These are phyloP conservation scores for Ostrea denselamellosa DNA, from an alignment of 1,140 invertebrate genomes.

Conservation along the genomic window DNA sequence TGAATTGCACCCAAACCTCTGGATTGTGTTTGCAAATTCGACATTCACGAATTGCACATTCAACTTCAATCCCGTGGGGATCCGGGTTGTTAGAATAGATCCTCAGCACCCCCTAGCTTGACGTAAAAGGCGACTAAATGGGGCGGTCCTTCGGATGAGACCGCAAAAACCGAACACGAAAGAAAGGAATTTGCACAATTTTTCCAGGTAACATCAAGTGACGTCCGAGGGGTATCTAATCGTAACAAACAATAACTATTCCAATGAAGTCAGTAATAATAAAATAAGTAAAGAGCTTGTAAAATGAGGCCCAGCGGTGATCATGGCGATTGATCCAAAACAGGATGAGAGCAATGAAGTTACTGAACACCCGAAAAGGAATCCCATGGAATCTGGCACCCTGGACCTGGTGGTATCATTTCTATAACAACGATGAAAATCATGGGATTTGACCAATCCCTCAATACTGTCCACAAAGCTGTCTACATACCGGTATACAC, in stretches of 20 bases:
- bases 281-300: neutral
- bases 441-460: too few relatives aligned
- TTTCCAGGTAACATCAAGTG: neutral
- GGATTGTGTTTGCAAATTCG: too few relatives aligned
- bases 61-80: too few relatives aligned
- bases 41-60: too few relatives aligned
- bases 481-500: too few relatives aligned
- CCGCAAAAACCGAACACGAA: too few relatives aligned
- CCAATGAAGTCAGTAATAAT: neutral
- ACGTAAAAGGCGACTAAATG: too few relatives aligned
- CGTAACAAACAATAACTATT: neutral
- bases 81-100: too few relatives aligned
- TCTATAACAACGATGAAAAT: neutral
- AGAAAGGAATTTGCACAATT: neutral
- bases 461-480: too few relatives aligned
- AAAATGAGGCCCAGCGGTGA: slow-evolving; percentile 17
- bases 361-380: neutral
- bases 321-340: neutral
- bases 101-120: too few relatives aligned
- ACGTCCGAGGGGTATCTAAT: neutral
- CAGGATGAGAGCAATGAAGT: slow-evolving; percentile 14
- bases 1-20: too few relatives aligned
- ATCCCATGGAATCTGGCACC: neutral
- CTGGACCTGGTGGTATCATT: neutral
- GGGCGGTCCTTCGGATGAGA: too few relatives aligned